Evolutionary conservation across 2,888 invertebrate genomes (phyloP).

Genomic region (Drosophila glabriapex): DNA sequence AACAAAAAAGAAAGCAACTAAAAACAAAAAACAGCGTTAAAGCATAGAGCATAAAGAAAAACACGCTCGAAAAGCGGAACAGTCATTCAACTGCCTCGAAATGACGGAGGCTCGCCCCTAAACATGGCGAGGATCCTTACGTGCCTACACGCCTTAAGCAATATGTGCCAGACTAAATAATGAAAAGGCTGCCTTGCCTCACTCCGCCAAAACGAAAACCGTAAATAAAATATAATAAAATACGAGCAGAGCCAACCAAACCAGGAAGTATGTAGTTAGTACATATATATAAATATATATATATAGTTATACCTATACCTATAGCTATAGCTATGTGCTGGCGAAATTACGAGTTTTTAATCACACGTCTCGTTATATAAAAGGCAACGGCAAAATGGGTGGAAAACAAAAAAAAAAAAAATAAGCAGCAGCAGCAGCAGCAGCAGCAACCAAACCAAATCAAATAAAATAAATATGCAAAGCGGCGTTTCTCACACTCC

Average conservation of each 20-base stretch:
- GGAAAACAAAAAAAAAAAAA: slow-evolving; percentile 4
- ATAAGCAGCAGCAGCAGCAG: background rate
- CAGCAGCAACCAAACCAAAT: slow-evolving; percentile 57
- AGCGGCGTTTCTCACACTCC: slow-evolving; percentile 64
- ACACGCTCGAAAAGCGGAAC: slow-evolving; percentile 61
- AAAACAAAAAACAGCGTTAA: slow-evolving; percentile 21
- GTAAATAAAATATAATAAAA: slow-evolving; percentile 22
- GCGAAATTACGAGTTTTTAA: slow-evolving; percentile 69
- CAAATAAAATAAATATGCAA: slow-evolving; percentile 78
- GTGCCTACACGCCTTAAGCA: slow-evolving; percentile 51
- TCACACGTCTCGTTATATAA: slow-evolving; percentile 71
- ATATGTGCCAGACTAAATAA: slow-evolving; percentile 58
- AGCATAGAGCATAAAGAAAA: slow-evolving; percentile 41
- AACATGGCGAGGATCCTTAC: slow-evolving; percentile 18
- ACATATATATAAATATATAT: background rate
- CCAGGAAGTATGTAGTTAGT: slow-evolving; percentile 3
- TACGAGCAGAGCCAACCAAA: slow-evolving; percentile 22
- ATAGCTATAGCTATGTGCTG: background rate
- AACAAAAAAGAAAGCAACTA: slow-evolving; percentile 22
- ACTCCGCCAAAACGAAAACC: slow-evolving; percentile 13
- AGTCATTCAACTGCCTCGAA: slow-evolving; percentile 48
- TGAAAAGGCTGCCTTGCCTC: slow-evolving; percentile 31
- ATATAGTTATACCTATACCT: background rate
- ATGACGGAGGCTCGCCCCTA: slow-evolving; percentile 33
- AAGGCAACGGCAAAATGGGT: slow-evolving; percentile 24